These are phyloP conservation scores for Tetramorium simillimum DNA, from an alignment of 1,140 invertebrate species.

Conservation along the genomic window DNA sequence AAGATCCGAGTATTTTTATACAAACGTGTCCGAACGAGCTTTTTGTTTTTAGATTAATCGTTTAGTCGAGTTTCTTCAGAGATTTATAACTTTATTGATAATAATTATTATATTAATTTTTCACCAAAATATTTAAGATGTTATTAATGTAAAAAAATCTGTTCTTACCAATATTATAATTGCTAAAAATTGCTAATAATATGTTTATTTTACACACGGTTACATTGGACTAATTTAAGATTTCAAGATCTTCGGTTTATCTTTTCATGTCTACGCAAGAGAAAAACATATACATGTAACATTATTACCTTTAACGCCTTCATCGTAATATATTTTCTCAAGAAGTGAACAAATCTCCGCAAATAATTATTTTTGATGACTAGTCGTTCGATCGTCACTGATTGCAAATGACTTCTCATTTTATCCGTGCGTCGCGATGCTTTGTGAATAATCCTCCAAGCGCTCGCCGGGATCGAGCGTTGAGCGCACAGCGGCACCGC, in stretches of 20 bases:
- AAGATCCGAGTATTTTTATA: background rate
- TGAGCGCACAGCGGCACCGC: background rate
- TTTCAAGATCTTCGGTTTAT: background rate
- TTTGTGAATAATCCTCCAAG: background rate
- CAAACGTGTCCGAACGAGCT: background rate
- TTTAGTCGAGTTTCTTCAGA: background rate
- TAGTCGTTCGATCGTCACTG: conserved; percentile 10
- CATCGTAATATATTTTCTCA: background rate
- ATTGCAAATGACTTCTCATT: conserved; percentile 6
- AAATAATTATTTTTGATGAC: conserved; percentile 44
- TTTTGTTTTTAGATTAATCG: background rate
- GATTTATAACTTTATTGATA: background rate
- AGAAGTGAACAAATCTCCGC: background rate
- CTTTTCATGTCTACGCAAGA: background rate
- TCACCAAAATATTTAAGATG: background rate
- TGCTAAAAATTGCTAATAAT: background rate
- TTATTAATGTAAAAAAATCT: background rate
- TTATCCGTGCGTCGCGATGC: background rate
- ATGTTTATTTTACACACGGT: background rate
- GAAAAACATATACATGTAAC: background rate
- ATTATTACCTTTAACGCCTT: background rate
- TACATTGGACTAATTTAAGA: background rate
- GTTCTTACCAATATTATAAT: background rate
- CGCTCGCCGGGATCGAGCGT: background rate
- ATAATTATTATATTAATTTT: background rate